Percentiles rank a stretch among this genome's conserved stretches.
Conservation (phyloP, 1,140 invertebrate genomes). For the Heliconius nattereri region DNA sequence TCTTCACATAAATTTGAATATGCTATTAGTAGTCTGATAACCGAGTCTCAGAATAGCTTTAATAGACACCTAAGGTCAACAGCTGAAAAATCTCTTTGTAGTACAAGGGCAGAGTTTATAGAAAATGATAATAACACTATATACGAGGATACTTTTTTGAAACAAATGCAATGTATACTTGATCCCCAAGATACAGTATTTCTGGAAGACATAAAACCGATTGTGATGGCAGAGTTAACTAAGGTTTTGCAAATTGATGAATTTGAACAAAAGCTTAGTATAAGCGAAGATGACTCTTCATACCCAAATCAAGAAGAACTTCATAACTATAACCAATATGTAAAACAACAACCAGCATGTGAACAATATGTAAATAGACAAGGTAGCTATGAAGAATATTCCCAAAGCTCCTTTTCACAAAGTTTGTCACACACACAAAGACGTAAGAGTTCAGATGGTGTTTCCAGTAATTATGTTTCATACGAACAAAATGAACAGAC, state of each 20-base stretch:
- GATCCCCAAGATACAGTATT: slow-evolving; percentile 75
- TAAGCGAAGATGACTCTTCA: slow-evolving; percentile 41
- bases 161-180: slow-evolving; percentile 76
- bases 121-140: slow-evolving; percentile 73
- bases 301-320: slow-evolving; percentile 35
- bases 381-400: slow-evolving; percentile 45
- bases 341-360: slow-evolving; percentile 24
- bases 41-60: slow-evolving; percentile 74
- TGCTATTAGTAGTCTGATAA: slow-evolving; percentile 74
- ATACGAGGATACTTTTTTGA: slow-evolving; percentile 77
- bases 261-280: slow-evolving; percentile 49
- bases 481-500: slow-evolving; percentile 23
- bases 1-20: slow-evolving; percentile 76
- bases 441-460: slow-evolving; percentile 27
- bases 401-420: slow-evolving; percentile 24
- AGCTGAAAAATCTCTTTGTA: slow-evolving; percentile 70
- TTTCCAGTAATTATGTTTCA: slow-evolving; percentile 17
- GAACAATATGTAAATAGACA: background rate
- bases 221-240: slow-evolving; percentile 71
- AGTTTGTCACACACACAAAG: slow-evolving; percentile 29
- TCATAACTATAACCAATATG: slow-evolving; percentile 38
- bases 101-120: slow-evolving; percentile 64
- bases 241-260: slow-evolving; percentile 70
- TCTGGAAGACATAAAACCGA: slow-evolving; percentile 74
- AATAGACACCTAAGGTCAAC: slow-evolving; percentile 70